Base-by-base conservation (phyloP, 2,888 invertebrate genomes). In the Rhimphoctona megacephalus region DNA sequence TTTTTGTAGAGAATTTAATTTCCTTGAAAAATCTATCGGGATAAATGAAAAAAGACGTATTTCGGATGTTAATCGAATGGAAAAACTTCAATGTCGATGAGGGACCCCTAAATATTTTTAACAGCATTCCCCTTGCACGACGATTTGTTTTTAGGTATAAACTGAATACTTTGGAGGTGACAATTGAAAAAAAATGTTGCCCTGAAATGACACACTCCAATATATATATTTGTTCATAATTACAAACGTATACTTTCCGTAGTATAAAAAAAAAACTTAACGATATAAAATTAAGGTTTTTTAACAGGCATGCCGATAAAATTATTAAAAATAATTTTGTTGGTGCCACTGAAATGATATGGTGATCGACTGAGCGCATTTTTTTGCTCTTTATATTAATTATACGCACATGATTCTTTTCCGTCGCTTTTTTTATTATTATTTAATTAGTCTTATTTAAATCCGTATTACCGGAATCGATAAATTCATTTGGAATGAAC, bases 401-500 rank as follows among this genome's bases (percentile, higher is more conserved):
- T 17, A 61, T 61, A 61, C 61, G 61, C 61, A 30, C 61, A 7
- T 61, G 4, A 30, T 30, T 30, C 2, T 61, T 22, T 9, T 22
- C 17, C 17, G 36, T 22, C n/a, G 36, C 36, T 43, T 81, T 61
- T 66, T 46, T 25, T 17, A 36, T 66, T 66, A 43, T 43, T 22
- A 77, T 39, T 61, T 61, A 9, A 61, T 76, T 19, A 73, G 43
- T 73, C 36, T 30, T 52, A 36, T 39, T 33, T 36, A 11, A 30
- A 54, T 73, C 33, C 49, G n/a, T 54, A 33, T 6, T 61, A 17
- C 14, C 61, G 17, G 25, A 54, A 30, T 76, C 43, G 19, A 46
- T 17, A n/a, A 54, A 54, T 73, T 70, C 46, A 17, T 70, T 70
- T 22, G 52, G 11, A 73, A 54, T 36, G 17, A n/a, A 54, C 54